Percentiles rank a stretch among this genome's conserved stretches.
phyloP scores from a whole-genome alignment of 2,797 vertebrate species.

The Eurystomus glaucurus region DNA sequence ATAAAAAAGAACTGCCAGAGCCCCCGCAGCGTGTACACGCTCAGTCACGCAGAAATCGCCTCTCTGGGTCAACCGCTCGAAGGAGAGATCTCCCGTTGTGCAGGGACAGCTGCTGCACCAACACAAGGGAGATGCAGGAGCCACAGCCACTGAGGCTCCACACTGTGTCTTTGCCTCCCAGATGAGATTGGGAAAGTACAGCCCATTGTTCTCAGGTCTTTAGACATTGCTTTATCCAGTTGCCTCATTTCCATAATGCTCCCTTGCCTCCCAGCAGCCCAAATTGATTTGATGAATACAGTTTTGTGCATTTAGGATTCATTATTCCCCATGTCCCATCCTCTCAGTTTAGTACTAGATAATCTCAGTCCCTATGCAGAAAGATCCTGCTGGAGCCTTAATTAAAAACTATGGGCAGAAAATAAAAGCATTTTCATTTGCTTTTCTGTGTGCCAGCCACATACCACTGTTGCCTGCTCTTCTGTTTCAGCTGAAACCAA shows the following conservation, averaged over 20 bases:
- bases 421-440: conserved; percentile 38
- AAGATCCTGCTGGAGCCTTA: not conserved
- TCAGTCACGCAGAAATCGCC: conserved; percentile 4
- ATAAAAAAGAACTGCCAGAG: not conserved
- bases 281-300: conserved; percentile 31
- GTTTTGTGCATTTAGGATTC: not conserved
- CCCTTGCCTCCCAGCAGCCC: conserved; percentile 12
- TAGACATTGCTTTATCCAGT: not conserved
- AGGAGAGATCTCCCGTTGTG: not conserved
- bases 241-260: conserved; percentile 29
- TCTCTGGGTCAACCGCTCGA: not conserved
- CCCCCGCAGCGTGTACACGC: fast-evolving
- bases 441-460: not conserved
- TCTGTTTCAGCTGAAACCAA: not conserved
- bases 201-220: conserved; percentile 19
- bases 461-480: not conserved
- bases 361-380: not conserved
- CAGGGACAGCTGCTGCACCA: not conserved
- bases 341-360: not conserved
- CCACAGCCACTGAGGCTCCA: not conserved
- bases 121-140: not conserved
- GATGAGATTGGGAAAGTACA: not conserved
- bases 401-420: conserved; percentile 30
- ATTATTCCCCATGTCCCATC: not conserved
- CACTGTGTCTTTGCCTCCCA: fast-evolving